Percentiles rank a stretch among this genome's conserved stretches.
Evolutionary conservation across 1,140 invertebrate species (phyloP).

Genomic region (Papilio polyxenes): DNA sequence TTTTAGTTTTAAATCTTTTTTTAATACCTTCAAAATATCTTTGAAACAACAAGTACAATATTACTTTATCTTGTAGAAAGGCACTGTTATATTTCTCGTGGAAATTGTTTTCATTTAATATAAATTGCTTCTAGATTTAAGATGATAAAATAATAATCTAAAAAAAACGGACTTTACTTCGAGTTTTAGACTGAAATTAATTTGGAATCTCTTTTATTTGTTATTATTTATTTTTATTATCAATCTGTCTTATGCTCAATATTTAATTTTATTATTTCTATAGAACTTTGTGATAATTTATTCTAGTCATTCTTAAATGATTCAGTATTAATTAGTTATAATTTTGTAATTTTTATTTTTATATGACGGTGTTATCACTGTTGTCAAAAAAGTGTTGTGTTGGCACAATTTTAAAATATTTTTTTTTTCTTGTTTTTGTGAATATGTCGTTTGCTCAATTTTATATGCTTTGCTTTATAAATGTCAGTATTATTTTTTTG

Average conservation of each 20-base stretch:
- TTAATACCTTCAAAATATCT: neutral
- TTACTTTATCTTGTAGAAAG: neutral
- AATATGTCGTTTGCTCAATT: neutral
- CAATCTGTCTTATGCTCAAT: slow-evolving; percentile 19
- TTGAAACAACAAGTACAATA: neutral
- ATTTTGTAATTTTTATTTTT: neutral
- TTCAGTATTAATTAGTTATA: slow-evolving; percentile 1
- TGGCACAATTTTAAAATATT: neutral
- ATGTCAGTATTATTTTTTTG: neutral
- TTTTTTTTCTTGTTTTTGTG: neutral
- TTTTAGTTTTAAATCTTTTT: neutral
- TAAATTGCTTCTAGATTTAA: neutral
- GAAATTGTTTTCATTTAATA: neutral
- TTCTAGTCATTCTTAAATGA: slow-evolving; percentile 32
- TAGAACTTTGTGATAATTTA: slow-evolving; percentile 42
- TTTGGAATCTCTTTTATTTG: neutral
- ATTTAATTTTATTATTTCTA: slow-evolving; percentile 32
- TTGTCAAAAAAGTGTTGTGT: neutral
- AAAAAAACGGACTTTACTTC: neutral
- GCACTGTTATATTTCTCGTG: neutral
- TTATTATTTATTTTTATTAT: neutral
- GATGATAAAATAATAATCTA: neutral
- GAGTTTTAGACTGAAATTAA: neutral
- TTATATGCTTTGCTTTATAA: neutral
- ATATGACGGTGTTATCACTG: too few relatives aligned